Evolutionary conservation across 2,113 vertebrate species (phyloP), one percentile per base, ranked within the genome.

Genomic region (Nothocercus nigrocapillus): DNA sequence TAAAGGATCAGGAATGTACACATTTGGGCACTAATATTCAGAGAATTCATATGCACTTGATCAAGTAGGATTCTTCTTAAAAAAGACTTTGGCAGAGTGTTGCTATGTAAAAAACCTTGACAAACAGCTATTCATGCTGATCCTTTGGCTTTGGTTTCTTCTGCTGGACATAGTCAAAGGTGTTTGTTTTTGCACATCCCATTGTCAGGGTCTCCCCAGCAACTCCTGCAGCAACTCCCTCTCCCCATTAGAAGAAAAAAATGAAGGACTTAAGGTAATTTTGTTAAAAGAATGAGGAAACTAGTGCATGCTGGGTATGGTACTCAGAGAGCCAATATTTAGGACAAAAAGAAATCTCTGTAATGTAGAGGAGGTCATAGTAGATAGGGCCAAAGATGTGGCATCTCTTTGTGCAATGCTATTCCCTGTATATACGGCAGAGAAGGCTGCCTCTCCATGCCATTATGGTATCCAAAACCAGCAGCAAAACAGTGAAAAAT

Each of bases 121-220:
- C 22, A 24, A 47, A 74, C 61, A 47, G 9, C 98, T 96, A 99
- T 97, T 99, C 97, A 69, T 98, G 99, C 73, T 98, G 98, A 1
- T 98, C 98, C 93, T 98, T 99, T 8, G 98, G 99, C 89, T 99
- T 98, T 69, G 94, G 98, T 93, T 99, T 99, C 91, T 97, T 98
- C 98, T 98, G 99, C 59, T 99, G 98, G 93, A 99, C 99, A 88
- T 99, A 99, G 40, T 99, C 98, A 96, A 99, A 99, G 96, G 99
- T 98, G 90, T n/a, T n/a, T n/a, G 99, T 98, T 96, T 98, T 98
- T 96, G 99, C 99, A 67, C 98, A 99, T 47, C 98, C 98, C 94
- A 99, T 98, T 25, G 51, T 22, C 53, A 99, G 97, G 68, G 98
- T 98, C 69, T 99, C 99, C 36, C 98, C 99, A 77, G 99, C 98